Conservation (phyloP, 53 echinoderm and acorn worm species). For the Echinometra lucunter region DNA sequence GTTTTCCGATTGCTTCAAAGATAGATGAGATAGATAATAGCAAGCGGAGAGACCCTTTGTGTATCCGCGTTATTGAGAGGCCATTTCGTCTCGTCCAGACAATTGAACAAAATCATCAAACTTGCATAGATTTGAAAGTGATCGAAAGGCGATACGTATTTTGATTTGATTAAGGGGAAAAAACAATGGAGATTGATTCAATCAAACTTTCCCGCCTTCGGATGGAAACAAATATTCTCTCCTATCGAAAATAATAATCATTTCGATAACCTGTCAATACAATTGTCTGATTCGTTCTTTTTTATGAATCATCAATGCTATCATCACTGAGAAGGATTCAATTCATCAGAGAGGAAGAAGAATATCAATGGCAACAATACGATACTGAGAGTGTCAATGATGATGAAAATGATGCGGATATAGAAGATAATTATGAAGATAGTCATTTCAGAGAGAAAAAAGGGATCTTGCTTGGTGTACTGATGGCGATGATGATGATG, state of each 20-base stretch:
- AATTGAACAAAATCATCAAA: neutral
- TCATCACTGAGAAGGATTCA: conserved; percentile 20
- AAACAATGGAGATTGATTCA: conserved; percentile 5
- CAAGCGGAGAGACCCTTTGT: conserved; percentile 24
- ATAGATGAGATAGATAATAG: conserved; percentile 41
- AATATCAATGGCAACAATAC: neutral
- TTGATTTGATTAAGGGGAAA: conserved; percentile 1
- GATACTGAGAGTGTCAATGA: neutral
- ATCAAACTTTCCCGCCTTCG: neutral
- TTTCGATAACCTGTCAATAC: neutral
- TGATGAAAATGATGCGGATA: neutral
- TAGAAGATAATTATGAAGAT: neutral
- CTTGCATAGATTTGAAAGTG: neutral
- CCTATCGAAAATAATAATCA: neutral
- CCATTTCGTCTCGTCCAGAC: neutral
- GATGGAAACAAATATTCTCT: neutral
- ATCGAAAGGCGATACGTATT: neutral
- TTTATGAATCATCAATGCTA: neutral
- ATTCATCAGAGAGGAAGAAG: neutral
- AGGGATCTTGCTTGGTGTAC: too few species aligned
- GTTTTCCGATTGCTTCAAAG: conserved; percentile 33
- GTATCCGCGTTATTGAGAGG: conserved; percentile 20
- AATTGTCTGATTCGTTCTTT: neutral
- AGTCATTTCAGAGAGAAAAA: too few species aligned
- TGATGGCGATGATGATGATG: neutral